Evolutionary conservation across 2,113 vertebrate species (phyloP).

Genomic region (Neolamprologus kungweensis): DNA sequence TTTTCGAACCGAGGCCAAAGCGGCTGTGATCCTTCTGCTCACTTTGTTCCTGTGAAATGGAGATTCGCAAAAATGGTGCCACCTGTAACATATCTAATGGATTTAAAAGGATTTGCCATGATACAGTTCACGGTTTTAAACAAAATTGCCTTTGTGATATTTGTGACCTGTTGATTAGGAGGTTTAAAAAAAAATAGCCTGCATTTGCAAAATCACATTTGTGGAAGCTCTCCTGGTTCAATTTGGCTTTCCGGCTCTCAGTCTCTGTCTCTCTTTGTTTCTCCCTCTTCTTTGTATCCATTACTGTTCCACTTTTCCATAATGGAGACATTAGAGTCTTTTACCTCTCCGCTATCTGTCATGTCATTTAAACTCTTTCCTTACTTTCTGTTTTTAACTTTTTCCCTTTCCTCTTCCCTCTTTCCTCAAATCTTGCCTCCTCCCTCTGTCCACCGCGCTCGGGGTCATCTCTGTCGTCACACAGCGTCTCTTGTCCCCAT

Average conservation of each 20-base stretch:
- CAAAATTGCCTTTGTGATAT: constrained; percentile 27
- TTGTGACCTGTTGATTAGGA: constrained; percentile 40
- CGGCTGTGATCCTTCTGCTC: constrained; percentile 9
- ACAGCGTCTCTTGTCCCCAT: constrained; percentile 46
- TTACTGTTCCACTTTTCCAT: constrained; percentile 38
- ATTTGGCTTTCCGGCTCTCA: constrained; percentile 9
- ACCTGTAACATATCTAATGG: constrained; percentile 13
- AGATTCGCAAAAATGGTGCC: not conserved
- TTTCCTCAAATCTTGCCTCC: not conserved
- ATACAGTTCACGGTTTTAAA: not conserved
- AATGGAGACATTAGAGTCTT: constrained; percentile 57
- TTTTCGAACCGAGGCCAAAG: constrained; percentile 5
- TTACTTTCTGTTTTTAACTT: constrained; percentile 41
- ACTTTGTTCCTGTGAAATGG: constrained; percentile 8
- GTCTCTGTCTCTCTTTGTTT: not conserved
- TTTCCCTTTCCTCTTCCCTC: not conserved
- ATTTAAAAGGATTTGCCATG: constrained; percentile 7
- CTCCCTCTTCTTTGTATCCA: constrained; percentile 37
- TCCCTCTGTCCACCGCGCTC: not conserved
- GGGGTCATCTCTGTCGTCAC: constrained; percentile 30
- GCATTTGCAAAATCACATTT: constrained; percentile 39
- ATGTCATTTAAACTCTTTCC: constrained; percentile 39
- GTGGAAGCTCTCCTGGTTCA: constrained; percentile 2
- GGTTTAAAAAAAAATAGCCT: constrained; percentile 26
- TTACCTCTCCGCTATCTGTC: constrained; percentile 37